Conservation (phyloP, 2,888 invertebrate genomes). For the Megaustenia siamemsis region DNA sequence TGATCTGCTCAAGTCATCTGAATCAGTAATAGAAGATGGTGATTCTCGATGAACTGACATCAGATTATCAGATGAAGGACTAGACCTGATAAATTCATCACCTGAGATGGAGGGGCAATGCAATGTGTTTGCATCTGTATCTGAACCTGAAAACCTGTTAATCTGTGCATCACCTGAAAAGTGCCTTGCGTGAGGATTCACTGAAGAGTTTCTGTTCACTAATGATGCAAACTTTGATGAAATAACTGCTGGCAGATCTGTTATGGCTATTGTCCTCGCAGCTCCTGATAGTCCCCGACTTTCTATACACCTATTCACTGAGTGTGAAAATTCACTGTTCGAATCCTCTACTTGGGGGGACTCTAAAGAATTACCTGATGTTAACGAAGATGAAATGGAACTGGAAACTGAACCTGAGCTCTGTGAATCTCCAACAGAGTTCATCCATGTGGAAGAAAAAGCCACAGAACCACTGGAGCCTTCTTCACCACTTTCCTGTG, state of each 20-base stretch:
- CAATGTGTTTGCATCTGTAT: background rate
- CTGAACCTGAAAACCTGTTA: background rate
- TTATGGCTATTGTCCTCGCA: slow-evolving; percentile 38
- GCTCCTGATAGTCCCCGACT: slow-evolving; percentile 8
- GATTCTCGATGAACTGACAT: background rate
- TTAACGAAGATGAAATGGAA: background rate
- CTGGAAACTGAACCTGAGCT: background rate
- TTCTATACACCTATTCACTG: background rate
- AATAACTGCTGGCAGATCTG: slow-evolving; percentile 26
- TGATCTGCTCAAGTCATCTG: background rate
- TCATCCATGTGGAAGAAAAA: background rate
- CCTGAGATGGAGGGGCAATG: background rate
- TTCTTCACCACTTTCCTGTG: slow-evolving; percentile 15
- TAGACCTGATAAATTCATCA: background rate
- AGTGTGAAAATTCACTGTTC: background rate
- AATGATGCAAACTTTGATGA: slow-evolving; percentile 6
- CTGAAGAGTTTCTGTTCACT: background rate
- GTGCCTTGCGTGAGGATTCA: background rate
- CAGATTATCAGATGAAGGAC: background rate
- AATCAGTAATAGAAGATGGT: background rate
- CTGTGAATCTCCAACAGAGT: slow-evolving; percentile 8
- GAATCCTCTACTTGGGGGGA: slow-evolving; percentile 22
- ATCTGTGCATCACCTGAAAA: background rate
- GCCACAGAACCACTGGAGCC: background rate
- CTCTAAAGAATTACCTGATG: background rate